These are phyloP conservation scores for Cheilosia grossa DNA, from an alignment of 2,888 invertebrate genomes.

Conservation along the genomic window DNA sequence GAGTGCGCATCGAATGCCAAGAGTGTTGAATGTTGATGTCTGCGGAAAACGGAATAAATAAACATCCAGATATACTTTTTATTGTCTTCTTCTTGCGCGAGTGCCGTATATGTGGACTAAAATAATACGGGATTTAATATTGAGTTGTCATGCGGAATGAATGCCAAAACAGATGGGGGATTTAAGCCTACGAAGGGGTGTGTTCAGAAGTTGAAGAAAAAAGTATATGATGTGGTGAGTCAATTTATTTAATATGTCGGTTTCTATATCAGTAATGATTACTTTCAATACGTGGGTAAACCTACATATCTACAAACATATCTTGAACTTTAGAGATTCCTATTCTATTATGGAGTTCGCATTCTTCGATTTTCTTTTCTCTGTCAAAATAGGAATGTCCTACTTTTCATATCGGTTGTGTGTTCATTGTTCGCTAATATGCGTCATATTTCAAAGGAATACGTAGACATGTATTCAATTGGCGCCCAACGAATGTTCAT, in stretches of 20 bases:
- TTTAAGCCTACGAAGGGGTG: not conserved
- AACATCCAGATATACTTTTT: conserved; percentile 15
- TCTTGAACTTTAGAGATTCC: too few relatives aligned
- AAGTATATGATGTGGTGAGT: not conserved
- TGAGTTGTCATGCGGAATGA: conserved; percentile 13
- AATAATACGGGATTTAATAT: conserved; percentile 20
- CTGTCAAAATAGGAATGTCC: too few relatives aligned
- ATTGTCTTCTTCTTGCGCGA: not conserved
- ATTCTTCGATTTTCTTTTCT: too few relatives aligned
- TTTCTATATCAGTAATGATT: not conserved
- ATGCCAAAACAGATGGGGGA: not conserved
- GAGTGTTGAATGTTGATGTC: conserved; percentile 27
- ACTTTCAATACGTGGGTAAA: not conserved
- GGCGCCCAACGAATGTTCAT: not conserved
- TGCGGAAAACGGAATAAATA: conserved; percentile 25
- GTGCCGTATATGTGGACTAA: not conserved
- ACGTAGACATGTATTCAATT: not conserved
- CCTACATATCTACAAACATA: too few relatives aligned
- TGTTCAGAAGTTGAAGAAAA: not conserved
- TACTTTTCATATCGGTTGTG: not conserved
- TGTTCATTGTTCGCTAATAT: not conserved
- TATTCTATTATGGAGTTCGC: too few relatives aligned
- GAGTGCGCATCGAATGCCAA: conserved; percentile 3
- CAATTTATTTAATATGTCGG: not conserved
- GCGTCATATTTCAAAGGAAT: not conserved